Base-by-base conservation (phyloP, 92 coral and sea anemone genomes). In the Siderastrea siderea region DNA sequence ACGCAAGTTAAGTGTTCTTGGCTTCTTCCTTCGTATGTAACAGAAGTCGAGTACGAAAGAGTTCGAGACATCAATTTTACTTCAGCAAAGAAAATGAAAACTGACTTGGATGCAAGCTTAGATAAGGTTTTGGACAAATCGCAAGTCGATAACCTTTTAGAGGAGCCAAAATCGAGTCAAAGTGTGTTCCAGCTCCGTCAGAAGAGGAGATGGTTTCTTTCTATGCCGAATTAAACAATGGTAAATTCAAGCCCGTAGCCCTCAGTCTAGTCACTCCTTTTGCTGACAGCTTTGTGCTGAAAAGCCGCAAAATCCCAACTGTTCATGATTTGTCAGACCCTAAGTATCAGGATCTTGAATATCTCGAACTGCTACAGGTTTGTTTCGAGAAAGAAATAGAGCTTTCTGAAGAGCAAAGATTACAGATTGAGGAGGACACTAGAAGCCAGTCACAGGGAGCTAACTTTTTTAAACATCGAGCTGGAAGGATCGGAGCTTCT, bases 401-500 rank as follows among this genome's bases (percentile, higher is more conserved):
- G 16, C 19, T 92, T 60, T 65, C 89, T 1, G 86, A 79, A 6
- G 73, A 84, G 26, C 55, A 89, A 15, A 89, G 78, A 12, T 5
- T 13, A 8, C 78, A 46, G 45, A 70, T 92, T 38, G 95, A 92
- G 60, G 84, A 53, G 47, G 87, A 84, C 73, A 83, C 87, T 1
- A 55, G 89, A 51, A 26, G 62, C 47, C 95, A 92, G 65, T 62
- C 90, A 11, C 74, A 85, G 51, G 69, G 90, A 12, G 9, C 61
- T 4, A 84, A 79, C 10, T 90, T 92, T 75, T 92, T 85, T 63
- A 81, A 89, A 7, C 95, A 92, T 19, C 70, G 95, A 51, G 91
- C 91, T 72, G 94, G 95, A 47, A 72, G 93, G 64, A 93, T 93
- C 63, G 88, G 95, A 58, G 93, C 93, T 0, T 92, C 93, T 38